Percentiles rank a stretch among this genome's conserved stretches.
phyloP scores from a whole-genome alignment of 2,888 invertebrate genomes.

The Morinoia aosen region DNA sequence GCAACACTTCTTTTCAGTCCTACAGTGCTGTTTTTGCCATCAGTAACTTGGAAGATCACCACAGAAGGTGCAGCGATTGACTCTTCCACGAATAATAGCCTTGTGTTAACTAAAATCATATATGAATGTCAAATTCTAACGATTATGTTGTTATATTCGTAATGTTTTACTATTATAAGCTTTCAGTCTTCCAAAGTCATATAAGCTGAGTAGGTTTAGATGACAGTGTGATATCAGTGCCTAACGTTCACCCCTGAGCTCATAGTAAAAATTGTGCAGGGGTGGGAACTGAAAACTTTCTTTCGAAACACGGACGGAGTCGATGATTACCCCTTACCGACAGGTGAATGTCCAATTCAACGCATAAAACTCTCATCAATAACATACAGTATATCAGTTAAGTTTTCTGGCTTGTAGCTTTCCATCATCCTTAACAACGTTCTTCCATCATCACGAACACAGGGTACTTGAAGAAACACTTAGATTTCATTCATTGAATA shows the following conservation, averaged over 20 bases:
- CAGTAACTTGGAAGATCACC: background rate
- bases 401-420: background rate
- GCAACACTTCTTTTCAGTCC: too few relatives aligned
- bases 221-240: background rate
- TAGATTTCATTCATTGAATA: too few relatives aligned
- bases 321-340: background rate
- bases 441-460: too few relatives aligned
- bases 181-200: background rate
- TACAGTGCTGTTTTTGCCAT: background rate
- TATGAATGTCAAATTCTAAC: background rate
- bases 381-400: background rate
- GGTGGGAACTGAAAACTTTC: background rate
- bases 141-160: background rate
- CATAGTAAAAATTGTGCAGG: background rate
- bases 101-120: background rate
- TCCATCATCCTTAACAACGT: too few relatives aligned
- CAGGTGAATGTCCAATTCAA: background rate
- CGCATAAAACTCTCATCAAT: background rate
- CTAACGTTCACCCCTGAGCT: background rate
- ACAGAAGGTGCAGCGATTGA: background rate
- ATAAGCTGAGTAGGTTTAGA: background rate
- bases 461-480: too few relatives aligned
- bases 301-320: background rate
- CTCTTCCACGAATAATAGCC: background rate
- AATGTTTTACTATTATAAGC: too few relatives aligned